Evolutionary conservation across 2,888 invertebrate genomes (phyloP).

Genomic region (Rhodophaea formosa): DNA sequence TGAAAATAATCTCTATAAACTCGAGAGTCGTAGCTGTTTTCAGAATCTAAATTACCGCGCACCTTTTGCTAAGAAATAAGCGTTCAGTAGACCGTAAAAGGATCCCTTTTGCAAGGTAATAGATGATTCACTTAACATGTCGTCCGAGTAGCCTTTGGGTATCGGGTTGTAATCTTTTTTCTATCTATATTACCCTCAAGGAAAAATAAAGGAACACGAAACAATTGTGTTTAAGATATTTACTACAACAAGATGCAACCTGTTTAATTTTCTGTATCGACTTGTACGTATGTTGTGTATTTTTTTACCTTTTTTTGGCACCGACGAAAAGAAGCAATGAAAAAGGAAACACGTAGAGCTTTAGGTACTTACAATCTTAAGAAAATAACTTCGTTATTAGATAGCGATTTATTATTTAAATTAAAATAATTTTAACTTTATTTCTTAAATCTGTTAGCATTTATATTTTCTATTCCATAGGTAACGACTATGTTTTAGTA

Average conservation of each 20-base stretch:
- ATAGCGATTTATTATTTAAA: too few species aligned
- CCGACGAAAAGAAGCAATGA: too few species aligned
- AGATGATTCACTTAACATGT: constrained; percentile 12
- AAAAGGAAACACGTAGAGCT: too few species aligned
- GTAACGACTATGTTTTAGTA: too few species aligned
- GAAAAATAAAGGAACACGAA: neutral
- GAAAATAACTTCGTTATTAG: too few species aligned
- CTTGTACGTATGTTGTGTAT: too few species aligned
- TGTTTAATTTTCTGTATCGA: too few species aligned
- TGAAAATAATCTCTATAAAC: neutral
- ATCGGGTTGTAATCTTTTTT: neutral
- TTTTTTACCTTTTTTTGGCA: too few species aligned
- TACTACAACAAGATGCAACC: neutral
- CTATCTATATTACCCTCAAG: neutral
- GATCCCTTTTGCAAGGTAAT: constrained; percentile 1
- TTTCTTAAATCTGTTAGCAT: too few species aligned
- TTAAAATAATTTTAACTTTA: too few species aligned
- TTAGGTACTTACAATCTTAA: too few species aligned
- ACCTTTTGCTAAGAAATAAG: constrained; percentile 1
- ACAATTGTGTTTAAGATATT: neutral
- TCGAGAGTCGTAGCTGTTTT: neutral
- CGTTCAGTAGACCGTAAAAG: neutral
- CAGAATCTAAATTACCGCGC: neutral
- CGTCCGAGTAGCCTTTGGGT: constrained; percentile 2
- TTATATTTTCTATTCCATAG: too few species aligned